Base-by-base conservation (phyloP, 2,113 vertebrate species). In the Tetrao urogallus region DNA sequence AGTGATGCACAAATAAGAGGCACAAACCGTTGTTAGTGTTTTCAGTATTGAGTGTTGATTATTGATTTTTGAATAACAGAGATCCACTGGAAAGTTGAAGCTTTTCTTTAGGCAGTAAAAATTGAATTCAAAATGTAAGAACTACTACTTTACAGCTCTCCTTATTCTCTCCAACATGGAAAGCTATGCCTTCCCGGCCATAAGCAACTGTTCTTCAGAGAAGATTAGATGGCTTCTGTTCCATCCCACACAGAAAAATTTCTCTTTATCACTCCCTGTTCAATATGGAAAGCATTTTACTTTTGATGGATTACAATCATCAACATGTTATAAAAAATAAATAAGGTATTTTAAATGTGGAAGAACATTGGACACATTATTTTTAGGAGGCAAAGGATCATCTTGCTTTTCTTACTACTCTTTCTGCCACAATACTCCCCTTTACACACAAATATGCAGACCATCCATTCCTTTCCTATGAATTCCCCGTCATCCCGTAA, bases 241-340 rank as follows among this genome's bases (percentile, higher is more conserved):
- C 48, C 5, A 30, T 30, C 20, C 75, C 0, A 1, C 65, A 40
- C 1, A 65, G 70, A 52, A 82, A 82, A 76, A 0, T 0, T 40
- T 15, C 34, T 50, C n/a, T 9, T 27, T 36, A 22, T 50, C 16
- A 27, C 38, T 40, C n/a, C 25, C 47, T 52, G 18, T 71, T 52
- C 34, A 27, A 10, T 36, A 20, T 20, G 17, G n/a, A 71, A 71
- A 50, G 16, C 47, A 38, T 71, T 71, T 38, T 67, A 38, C 18
- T 28, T 52, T 38, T 14, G 25, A 38, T 28, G 25, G 25, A 50
- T 71, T 27, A 21, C 25, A 71, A 6, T 38, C n/a, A 71, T 71
- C 67, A 71, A 48, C 16, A 38, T 20, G 47, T 25, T 52, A 28
- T 20, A 50, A 71, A 45, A 36, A 50, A 36, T 50, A 28, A 28